phyloP scores from a whole-genome alignment of 2,113 vertebrate genomes.

The Stegastes partitus region DNA sequence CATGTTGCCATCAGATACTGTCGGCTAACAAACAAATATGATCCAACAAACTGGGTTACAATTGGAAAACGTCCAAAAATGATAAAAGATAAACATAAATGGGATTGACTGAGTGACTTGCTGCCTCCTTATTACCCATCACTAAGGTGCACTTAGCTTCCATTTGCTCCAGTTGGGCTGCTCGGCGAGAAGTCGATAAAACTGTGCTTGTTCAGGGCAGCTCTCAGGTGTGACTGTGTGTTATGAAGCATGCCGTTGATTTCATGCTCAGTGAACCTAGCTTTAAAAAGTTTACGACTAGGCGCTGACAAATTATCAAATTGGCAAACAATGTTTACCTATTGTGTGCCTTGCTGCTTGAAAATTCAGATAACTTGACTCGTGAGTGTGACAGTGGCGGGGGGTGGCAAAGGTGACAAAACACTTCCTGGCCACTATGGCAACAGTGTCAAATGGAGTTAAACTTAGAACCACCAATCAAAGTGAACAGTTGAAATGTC shows the following conservation, averaged over 20 bases:
- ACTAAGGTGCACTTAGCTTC: slow-evolving; percentile 36
- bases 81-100: not conserved
- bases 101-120: not conserved
- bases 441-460: too few species aligned
- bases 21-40: too few species aligned
- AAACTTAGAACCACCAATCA: too few species aligned
- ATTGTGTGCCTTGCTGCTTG: accelerated
- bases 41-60: not conserved
- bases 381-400: not conserved
- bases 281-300: slow-evolving; percentile 5
- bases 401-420: too few species aligned
- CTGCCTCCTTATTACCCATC: slow-evolving; percentile 38
- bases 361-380: not conserved
- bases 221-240: slow-evolving; percentile 49
- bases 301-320: not conserved
- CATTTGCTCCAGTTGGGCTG: slow-evolving; percentile 8
- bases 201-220: slow-evolving; percentile 18
- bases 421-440: too few species aligned
- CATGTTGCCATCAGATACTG: too few species aligned
- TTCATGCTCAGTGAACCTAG: slow-evolving; percentile 30
- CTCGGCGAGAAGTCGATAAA: slow-evolving; percentile 32
- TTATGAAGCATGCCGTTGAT: slow-evolving; percentile 20
- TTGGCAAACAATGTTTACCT: not conserved
- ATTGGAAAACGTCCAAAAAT: not conserved
- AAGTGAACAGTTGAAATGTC: too few species aligned